Evolutionary conservation across 2,888 invertebrate species (phyloP), one percentile per base, ranked within the genome.

Genomic region (Drosophila emarginata): DNA sequence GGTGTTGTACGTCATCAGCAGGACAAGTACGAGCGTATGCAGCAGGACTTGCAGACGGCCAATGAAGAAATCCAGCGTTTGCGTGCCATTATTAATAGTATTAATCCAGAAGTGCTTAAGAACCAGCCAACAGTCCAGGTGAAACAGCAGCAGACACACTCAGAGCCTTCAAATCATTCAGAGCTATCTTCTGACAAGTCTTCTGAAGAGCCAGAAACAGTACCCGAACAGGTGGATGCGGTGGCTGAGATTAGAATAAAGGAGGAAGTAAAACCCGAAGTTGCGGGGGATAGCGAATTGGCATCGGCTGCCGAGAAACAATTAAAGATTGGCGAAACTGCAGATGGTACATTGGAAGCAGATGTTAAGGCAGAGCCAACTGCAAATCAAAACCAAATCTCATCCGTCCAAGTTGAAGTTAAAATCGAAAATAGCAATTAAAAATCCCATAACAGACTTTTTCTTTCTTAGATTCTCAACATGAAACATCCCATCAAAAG

Each of bases 1-100:
- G 92, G 92, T 0, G 88, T 88, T 32, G 79, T 89, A 7, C 75
- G 89, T 0, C 78, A 89, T 39, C 90, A 91, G 62, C 76, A 79
- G 1, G 89, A 91, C 59, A 89, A 88, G 67, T 86, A 90, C 61
- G 87, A 89, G 15, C 80, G 87, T 14, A 70, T 92, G 7, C 80
- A 89, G 64, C 77, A 75, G 53, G 90, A 91, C 61, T 61, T 92
- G 4, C 88, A 88, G 11, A 80, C 86, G 40, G 89, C 90, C 4
- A 87, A 79, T 32, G 76, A 72, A 28, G 89, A 91, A 77, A 89
- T 91, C 52, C 71, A 79, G 56, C 84, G 89, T 4, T 62, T 90
- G 62, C 89, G 81, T 2, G 79, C 69, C 5, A 85, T 90, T 61
- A 89, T 90, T 37, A 78, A 79, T 37, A 76, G 66, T 14, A 76